Evolutionary conservation across 2,113 vertebrate species (phyloP), one percentile per base, ranked within the genome.

Genomic region (Eudyptes chrysolophus): DNA sequence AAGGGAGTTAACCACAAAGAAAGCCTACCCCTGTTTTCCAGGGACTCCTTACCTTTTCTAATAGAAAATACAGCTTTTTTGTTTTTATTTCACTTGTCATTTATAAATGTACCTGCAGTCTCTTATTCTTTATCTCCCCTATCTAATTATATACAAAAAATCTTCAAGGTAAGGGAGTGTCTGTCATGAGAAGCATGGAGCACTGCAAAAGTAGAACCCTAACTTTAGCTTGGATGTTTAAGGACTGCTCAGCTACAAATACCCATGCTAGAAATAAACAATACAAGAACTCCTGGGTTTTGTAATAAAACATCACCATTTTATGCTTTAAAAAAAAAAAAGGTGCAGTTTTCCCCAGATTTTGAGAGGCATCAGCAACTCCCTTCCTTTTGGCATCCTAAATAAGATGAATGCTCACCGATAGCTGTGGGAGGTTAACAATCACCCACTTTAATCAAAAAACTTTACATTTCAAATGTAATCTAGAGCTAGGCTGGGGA

Each of bases 381-480:
- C 70, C 36, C 26, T 79, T 83, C 65, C 75, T 90, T 92, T 90
- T 75, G 52, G 51, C n/a, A 57, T 83, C 76, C 58, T 54, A 91
- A 91, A 87, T 90, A 81, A 92, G 65, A 78, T 11, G 70, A 92
- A 83, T 51, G 9, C 46, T 92, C 81, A 32, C 42, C 20, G 3
- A 78, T 62, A 87, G 64, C 95, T 92, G 94, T 96, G 61, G 96
- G 93, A 90, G 92, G 90, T 89, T 97, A 97, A 96, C 85, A 96
- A 90, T 94, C 80, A 94, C 44, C 7, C 0, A 2, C 60, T 94
- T 92, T 90, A 93, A 97, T 97, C 85, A 97, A 83, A 97, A 94
- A 95, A 74, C 79, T 96, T 96, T 94, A 96, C 83, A 96, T 97
- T 97, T 97, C 87, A 96, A 97, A 97, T 97, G 94, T 80, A 97